phyloP scores from a whole-genome alignment of 2,797 vertebrate genomes.

The Hemitrygon akajei region DNA sequence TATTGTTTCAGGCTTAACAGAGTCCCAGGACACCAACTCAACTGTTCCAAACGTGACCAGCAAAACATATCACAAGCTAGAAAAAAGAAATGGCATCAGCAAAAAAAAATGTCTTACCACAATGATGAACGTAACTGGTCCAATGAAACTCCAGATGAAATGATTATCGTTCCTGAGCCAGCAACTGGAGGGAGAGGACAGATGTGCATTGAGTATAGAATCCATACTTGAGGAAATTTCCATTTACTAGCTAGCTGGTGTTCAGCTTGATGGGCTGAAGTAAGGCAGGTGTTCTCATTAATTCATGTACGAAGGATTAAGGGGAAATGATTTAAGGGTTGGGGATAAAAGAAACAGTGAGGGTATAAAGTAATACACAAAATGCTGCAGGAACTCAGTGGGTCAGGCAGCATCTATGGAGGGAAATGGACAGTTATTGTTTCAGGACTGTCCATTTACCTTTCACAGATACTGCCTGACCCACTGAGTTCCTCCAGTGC shows the following conservation, averaged over 20 bases:
- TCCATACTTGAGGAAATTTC: neutral
- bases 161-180: slow-evolving; percentile 98
- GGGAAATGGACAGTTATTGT: too few relatives aligned
- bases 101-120: slow-evolving; percentile 70
- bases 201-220: neutral
- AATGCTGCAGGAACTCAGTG: too few relatives aligned
- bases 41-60: neutral
- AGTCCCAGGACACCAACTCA: neutral
- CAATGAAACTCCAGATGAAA: slow-evolving; percentile 99
- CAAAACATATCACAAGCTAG: neutral
- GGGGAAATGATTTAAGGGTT: too few relatives aligned
- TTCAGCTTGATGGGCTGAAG: too few relatives aligned
- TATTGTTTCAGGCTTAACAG: neutral
- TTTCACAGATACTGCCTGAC: too few relatives aligned
- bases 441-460: too few relatives aligned
- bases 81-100: neutral
- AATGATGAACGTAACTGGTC: slow-evolving; percentile 95
- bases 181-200: slow-evolving; percentile 63
- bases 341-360: too few relatives aligned
- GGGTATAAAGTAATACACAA: too few relatives aligned
- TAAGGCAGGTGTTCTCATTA: too few relatives aligned
- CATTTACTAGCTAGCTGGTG: neutral
- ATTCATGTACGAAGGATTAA: too few relatives aligned
- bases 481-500: too few relatives aligned
- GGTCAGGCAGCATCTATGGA: too few relatives aligned